These are phyloP conservation scores for Sussaba pulchella DNA, from an alignment of 2,888 invertebrate species.

Conservation along the genomic window DNA sequence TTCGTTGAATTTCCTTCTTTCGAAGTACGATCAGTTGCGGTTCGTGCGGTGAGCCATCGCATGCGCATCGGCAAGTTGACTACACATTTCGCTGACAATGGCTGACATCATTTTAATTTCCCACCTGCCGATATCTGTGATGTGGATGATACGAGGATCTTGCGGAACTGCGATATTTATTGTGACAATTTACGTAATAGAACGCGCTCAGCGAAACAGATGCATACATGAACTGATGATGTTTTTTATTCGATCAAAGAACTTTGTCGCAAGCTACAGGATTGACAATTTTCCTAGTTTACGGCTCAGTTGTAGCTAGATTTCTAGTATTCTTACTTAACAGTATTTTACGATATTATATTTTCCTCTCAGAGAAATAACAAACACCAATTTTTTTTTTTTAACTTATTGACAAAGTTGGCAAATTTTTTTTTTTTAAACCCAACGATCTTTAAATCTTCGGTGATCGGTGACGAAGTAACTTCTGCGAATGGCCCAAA, in stretches of 20 bases:
- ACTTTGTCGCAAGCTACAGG: neutral
- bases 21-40: constrained; percentile 10
- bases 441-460: neutral
- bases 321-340: neutral
- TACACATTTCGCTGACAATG: constrained; percentile 33
- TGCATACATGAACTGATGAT: constrained; percentile 25
- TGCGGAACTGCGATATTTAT: neutral
- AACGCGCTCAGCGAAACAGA: constrained; percentile 30
- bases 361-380: no score
- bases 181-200: constrained; percentile 24
- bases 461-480: neutral
- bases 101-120: constrained; percentile 39
- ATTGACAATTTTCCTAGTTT: constrained; percentile 8
- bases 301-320: neutral
- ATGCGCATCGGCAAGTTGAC: constrained; percentile 21
- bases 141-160: neutral
- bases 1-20: constrained; percentile 19
- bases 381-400: no score
- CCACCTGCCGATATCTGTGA: constrained; percentile 22
- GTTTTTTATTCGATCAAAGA: constrained; percentile 43
- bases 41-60: constrained; percentile 14
- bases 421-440: neutral
- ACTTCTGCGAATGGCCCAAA: neutral
- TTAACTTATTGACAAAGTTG: neutral
- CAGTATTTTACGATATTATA: neutral